A percentile compares a stretch with the other conserved stretches of the same genome.
These are phyloP conservation scores for Stratiomys singularior DNA, from an alignment of 2,888 invertebrate genomes.

Conservation along the genomic window DNA sequence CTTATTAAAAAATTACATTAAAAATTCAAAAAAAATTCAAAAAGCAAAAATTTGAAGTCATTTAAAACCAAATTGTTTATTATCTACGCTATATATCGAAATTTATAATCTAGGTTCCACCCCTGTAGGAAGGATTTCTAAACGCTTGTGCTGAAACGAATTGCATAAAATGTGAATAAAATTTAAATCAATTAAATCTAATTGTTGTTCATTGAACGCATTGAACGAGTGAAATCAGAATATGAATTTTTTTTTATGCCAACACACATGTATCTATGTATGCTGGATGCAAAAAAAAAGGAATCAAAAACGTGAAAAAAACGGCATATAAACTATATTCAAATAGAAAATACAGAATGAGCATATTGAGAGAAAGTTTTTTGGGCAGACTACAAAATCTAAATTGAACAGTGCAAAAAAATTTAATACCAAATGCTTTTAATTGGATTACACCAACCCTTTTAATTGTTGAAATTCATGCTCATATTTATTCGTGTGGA, in stretches of 20 bases:
- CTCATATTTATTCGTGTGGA: background rate
- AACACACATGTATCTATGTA: background rate
- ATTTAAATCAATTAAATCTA: slow-evolving; percentile 4
- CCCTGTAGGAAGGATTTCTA: too few species aligned
- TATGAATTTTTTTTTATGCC: background rate
- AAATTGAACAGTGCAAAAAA: background rate
- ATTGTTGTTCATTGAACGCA: slow-evolving; percentile 4
- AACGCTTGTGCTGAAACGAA: background rate
- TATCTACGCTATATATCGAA: background rate
- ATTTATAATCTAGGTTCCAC: background rate
- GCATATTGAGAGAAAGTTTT: too few species aligned
- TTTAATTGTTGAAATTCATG: background rate
- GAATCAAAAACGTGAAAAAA: background rate
- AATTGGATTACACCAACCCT: background rate
- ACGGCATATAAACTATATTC: background rate
- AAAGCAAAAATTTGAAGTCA: background rate
- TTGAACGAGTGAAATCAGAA: background rate
- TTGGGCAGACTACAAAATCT: background rate
- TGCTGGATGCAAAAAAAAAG: background rate
- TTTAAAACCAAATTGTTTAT: background rate
- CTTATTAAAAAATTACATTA: slow-evolving; percentile 35
- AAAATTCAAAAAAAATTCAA: background rate
- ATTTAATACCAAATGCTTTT: background rate
- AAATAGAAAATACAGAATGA: too few species aligned
- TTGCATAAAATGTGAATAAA: background rate